Evolutionary conservation across 2,797 vertebrate species (phyloP).

Genomic region (Sphaeramia orbicularis): DNA sequence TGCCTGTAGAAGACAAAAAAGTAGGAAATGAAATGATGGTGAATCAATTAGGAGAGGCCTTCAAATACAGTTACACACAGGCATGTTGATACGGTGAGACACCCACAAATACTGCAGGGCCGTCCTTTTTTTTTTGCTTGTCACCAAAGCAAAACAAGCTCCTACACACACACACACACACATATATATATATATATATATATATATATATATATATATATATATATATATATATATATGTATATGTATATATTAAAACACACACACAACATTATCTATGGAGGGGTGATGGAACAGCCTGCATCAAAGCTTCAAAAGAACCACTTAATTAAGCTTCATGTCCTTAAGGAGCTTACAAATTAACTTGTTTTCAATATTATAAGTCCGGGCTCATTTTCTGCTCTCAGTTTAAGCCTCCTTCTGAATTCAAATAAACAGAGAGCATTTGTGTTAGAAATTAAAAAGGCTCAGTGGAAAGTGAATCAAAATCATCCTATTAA

Average conservation of each 20-base stretch:
- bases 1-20: constrained; percentile 83
- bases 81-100: constrained; percentile 42
- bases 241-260: too few species aligned
- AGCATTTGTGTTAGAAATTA: constrained; percentile 38
- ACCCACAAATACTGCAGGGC: constrained; percentile 50
- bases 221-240: too few species aligned
- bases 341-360: constrained; percentile 77
- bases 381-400: constrained; percentile 62
- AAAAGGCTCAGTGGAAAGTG: constrained; percentile 29
- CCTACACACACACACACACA: neutral
- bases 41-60: constrained; percentile 51
- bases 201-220: constrained; percentile 30
- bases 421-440: constrained; percentile 47
- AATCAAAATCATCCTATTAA: constrained; percentile 31
- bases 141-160: constrained; percentile 47
- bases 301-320: constrained; percentile 73
- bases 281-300: constrained; percentile 65
- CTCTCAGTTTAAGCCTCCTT: constrained; percentile 39
- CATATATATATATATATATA: constrained; percentile 26
- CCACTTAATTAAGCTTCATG: constrained; percentile 77
- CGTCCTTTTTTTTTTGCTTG: constrained; percentile 40
- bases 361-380: constrained; percentile 72
- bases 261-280: constrained; percentile 39
- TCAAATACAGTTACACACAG: constrained; percentile 37
- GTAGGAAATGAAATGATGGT: constrained; percentile 30